A percentile compares a stretch with the other conserved stretches of the same genome.
Evolutionary conservation across 92 coral and sea anemone genomes (phyloP).

Genomic region (Chrysogorgia sp.): DNA sequence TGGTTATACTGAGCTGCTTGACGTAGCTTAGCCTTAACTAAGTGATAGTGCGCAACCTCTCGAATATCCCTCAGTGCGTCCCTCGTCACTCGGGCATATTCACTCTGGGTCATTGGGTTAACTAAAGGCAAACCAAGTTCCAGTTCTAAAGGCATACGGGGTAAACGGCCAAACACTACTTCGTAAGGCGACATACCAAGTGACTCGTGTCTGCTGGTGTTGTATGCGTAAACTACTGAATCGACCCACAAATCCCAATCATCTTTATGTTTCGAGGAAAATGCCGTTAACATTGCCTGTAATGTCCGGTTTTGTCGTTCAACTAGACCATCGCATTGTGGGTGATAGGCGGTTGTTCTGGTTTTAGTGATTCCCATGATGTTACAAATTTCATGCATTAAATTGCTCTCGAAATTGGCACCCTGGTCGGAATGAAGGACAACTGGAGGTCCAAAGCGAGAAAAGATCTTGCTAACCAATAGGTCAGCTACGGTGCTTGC

Average conservation of each 20-base stretch:
- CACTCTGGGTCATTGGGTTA: constrained; percentile 27
- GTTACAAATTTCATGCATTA: too few species aligned
- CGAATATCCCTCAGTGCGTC: constrained; percentile 25
- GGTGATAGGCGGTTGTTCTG: constrained; percentile 47
- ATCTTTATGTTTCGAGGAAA: constrained; percentile 32
- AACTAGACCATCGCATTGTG: constrained; percentile 44
- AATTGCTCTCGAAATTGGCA: constrained; percentile 37
- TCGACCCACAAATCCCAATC: constrained; percentile 55
- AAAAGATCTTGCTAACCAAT: too few species aligned
- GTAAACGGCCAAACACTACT: constrained; percentile 37
- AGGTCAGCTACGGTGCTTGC: too few species aligned
- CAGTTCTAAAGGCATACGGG: constrained; percentile 48
- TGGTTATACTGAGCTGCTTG: neutral
- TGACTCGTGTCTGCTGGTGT: constrained; percentile 49
- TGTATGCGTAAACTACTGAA: constrained; percentile 43
- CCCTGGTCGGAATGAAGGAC: constrained; percentile 11
- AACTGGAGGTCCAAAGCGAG: too few species aligned
- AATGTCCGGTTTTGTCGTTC: constrained; percentile 51
- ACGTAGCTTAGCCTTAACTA: neutral
- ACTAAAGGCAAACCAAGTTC: constrained; percentile 41
- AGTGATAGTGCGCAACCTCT: constrained; percentile 11
- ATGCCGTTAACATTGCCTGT: constrained; percentile 44
- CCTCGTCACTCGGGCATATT: constrained; percentile 8
- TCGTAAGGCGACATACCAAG: constrained; percentile 40
- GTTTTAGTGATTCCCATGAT: constrained; percentile 42